A percentile compares a stretch with the other conserved stretches of the same genome.
Conservation (phyloP, 2,888 invertebrate species). For the Diaperis boleti region DNA sequence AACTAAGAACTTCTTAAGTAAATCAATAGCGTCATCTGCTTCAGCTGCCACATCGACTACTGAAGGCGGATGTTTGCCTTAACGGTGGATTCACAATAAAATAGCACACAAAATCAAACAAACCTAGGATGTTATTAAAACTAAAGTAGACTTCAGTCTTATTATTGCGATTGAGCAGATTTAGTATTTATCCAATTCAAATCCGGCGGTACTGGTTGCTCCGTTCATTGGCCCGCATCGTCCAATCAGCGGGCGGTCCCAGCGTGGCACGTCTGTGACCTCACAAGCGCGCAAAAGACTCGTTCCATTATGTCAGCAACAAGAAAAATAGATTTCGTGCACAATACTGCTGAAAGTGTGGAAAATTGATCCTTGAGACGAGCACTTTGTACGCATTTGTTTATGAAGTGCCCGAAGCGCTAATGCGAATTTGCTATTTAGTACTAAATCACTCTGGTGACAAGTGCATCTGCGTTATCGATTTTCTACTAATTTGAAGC, state of each 20-base stretch:
- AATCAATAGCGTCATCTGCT: slow-evolving; percentile 12
- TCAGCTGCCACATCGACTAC: neutral
- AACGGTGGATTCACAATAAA: neutral
- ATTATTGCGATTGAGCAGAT: neutral
- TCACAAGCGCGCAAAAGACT: neutral
- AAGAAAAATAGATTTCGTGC: slow-evolving; percentile 17
- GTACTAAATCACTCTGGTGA: slow-evolving; percentile 16
- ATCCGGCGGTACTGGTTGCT: neutral
- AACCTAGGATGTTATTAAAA: too few species aligned
- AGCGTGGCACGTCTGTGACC: neutral
- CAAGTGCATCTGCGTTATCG: slow-evolving; percentile 31
- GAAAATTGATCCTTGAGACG: slow-evolving; percentile 15
- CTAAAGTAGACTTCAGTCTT: neutral
- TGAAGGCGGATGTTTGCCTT: neutral
- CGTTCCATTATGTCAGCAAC: slow-evolving; percentile 1
- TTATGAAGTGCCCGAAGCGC: slow-evolving; percentile 4
- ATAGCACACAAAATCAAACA: neutral
- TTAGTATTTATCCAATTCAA: neutral
- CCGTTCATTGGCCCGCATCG: neutral
- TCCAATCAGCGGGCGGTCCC: slow-evolving; percentile 8
- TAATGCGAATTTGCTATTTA: slow-evolving; percentile 28
- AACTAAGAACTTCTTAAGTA: slow-evolving; percentile 8
- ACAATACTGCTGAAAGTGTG: slow-evolving; percentile 6
- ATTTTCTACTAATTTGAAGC: slow-evolving; percentile 8
- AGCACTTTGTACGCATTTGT: slow-evolving; percentile 25